A percentile compares a stretch with the other conserved stretches of the same genome.
These are phyloP conservation scores for Steinernema feltiae DNA, from an alignment of 1,140 invertebrate species.

Conservation along the genomic window DNA sequence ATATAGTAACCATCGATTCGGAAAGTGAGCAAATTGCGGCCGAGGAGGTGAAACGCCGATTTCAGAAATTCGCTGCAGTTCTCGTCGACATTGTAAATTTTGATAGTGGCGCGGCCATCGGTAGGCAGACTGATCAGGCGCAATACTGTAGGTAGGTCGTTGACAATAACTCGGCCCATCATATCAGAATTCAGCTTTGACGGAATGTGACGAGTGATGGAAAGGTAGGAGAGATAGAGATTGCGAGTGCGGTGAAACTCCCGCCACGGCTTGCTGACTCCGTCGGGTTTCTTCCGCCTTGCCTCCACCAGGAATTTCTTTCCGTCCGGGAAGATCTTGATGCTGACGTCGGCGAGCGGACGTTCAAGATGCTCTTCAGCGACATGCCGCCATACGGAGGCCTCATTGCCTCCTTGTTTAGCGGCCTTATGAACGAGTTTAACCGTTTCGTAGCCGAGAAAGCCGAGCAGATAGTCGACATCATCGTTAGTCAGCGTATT, in stretches of 20 bases:
- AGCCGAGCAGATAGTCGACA: neutral
- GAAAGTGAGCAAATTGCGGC: too few species aligned
- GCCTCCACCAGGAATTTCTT: neutral
- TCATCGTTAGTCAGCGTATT: neutral
- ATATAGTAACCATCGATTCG: too few species aligned
- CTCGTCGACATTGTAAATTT: neutral
- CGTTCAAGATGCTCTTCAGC: neutral
- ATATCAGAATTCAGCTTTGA: neutral
- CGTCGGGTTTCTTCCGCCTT: neutral
- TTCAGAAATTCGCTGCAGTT: neutral
- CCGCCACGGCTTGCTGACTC: too few species aligned
- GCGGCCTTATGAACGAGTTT: neutral
- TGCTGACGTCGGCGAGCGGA: neutral
- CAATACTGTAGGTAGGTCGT: neutral
- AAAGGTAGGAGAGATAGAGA: neutral
- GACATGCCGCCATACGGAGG: neutral
- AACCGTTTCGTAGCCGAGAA: too few species aligned
- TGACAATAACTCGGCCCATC: neutral
- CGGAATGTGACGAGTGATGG: too few species aligned
- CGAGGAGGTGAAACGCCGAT: too few species aligned
- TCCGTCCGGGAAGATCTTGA: neutral
- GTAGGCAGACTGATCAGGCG: neutral
- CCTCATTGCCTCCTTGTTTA: neutral
- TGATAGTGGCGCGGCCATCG: neutral
- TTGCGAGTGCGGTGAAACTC: too few species aligned